These are phyloP conservation scores for Phaethornis superciliosus DNA, from an alignment of 2,113 vertebrate genomes.

Conservation along the genomic window DNA sequence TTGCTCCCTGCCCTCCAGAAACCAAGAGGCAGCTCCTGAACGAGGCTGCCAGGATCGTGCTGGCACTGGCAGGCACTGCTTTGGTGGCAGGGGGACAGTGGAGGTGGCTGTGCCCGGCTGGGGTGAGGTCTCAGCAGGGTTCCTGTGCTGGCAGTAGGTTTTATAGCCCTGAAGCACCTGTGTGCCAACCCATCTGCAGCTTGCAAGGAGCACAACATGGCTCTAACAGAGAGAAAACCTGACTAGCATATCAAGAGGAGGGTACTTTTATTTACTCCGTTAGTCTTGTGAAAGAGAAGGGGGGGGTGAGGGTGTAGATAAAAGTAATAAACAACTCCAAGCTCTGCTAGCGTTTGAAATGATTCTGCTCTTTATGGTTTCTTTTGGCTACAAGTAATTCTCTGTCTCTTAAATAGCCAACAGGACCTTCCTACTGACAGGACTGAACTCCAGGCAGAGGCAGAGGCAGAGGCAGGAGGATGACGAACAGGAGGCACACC, in stretches of 20 bases:
- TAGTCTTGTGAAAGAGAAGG: not conserved
- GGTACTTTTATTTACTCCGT: not conserved
- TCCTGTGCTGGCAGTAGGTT: not conserved
- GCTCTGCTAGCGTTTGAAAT: not conserved
- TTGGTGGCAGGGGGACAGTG: fast-evolving
- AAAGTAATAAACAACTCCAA: conserved; percentile 46
- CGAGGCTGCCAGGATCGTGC: fast-evolving
- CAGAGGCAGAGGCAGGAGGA: not conserved
- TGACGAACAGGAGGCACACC: not conserved
- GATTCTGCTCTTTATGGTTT: conserved; percentile 30
- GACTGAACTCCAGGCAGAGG: not conserved
- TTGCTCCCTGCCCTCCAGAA: not conserved
- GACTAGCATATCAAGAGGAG: not conserved
- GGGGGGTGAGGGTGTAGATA: not conserved
- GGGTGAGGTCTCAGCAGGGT: not conserved
- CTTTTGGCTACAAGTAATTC: conserved; percentile 17
- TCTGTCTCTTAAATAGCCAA: not conserved
- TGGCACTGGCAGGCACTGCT: not conserved
- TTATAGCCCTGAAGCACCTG: not conserved
- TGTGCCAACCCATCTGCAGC: not conserved
- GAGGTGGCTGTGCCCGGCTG: fast-evolving
- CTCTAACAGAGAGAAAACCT: not conserved
- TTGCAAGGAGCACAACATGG: not conserved
- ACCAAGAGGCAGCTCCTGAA: not conserved
- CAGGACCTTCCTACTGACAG: not conserved